Evolutionary conservation across 2,113 vertebrate species (phyloP).

Genomic region (Phrynocephalus versicolor): DNA sequence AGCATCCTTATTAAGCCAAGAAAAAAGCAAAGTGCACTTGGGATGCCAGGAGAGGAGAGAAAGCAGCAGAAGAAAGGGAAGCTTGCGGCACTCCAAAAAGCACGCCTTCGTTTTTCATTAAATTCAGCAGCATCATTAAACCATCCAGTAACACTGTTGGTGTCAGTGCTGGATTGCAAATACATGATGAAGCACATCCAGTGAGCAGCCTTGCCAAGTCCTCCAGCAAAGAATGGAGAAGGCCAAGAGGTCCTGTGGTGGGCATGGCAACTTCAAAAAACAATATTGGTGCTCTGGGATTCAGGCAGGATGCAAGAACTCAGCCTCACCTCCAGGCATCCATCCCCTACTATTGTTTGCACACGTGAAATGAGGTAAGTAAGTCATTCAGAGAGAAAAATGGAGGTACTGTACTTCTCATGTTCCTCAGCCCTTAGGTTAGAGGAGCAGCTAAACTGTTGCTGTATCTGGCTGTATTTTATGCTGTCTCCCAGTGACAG

Average conservation of each 20-base stretch:
- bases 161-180: constrained; percentile 24
- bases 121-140: constrained; percentile 17
- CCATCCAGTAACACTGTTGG: neutral
- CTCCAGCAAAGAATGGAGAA: neutral
- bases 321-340: neutral
- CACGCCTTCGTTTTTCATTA: constrained; percentile 6
- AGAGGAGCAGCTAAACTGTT: constrained; percentile 35
- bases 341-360: neutral
- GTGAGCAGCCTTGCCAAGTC: neutral
- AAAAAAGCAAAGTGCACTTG: fast-evolving
- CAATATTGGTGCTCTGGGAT: neutral
- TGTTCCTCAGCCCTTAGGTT: constrained; percentile 23
- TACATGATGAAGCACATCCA: neutral
- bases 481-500: constrained; percentile 38
- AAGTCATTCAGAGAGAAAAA: neutral
- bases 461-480: constrained; percentile 38
- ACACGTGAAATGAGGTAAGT: neutral
- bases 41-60: constrained; percentile 10
- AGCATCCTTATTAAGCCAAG: neutral
- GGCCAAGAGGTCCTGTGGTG: neutral
- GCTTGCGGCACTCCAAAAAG: constrained; percentile 1
- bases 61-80: neutral
- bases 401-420: constrained; percentile 13
- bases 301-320: neutral
- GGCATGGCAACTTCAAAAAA: constrained; percentile 4